phyloP scores from a whole-genome alignment of 1,140 invertebrate species.

The Temnothorax nylanderi region DNA sequence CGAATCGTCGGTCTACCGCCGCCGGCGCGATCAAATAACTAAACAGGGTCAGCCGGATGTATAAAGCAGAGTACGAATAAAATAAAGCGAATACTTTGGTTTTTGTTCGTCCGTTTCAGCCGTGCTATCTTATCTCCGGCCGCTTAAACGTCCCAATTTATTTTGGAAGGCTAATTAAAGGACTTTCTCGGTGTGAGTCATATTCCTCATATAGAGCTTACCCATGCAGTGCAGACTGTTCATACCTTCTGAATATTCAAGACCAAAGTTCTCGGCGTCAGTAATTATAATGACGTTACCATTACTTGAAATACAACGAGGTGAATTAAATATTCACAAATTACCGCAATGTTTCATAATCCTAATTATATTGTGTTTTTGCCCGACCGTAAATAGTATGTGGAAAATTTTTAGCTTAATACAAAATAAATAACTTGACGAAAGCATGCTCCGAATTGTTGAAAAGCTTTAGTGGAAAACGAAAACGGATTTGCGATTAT shows the following conservation, averaged over 20 bases:
- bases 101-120: neutral
- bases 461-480: neutral
- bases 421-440: neutral
- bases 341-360: conserved; percentile 27
- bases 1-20: neutral
- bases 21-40: neutral
- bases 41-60: neutral
- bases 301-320: conserved; percentile 41
- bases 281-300: conserved; percentile 52
- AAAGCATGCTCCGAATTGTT: neutral
- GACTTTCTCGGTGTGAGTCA: conserved; percentile 10
- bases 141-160: conserved; percentile 15
- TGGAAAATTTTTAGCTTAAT: neutral
- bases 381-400: neutral
- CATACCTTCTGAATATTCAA: conserved; percentile 50
- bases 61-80: neutral
- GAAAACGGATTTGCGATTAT: neutral
- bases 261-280: conserved; percentile 26
- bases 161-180: conserved; percentile 37
- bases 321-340: conserved; percentile 43
- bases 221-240: neutral
- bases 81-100: neutral
- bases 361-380: neutral
- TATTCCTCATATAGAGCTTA: conserved; percentile 11
- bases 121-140: neutral